Evolutionary conservation across 2,113 vertebrate genomes (phyloP).

Genomic region (Cichladusa arquata): DNA sequence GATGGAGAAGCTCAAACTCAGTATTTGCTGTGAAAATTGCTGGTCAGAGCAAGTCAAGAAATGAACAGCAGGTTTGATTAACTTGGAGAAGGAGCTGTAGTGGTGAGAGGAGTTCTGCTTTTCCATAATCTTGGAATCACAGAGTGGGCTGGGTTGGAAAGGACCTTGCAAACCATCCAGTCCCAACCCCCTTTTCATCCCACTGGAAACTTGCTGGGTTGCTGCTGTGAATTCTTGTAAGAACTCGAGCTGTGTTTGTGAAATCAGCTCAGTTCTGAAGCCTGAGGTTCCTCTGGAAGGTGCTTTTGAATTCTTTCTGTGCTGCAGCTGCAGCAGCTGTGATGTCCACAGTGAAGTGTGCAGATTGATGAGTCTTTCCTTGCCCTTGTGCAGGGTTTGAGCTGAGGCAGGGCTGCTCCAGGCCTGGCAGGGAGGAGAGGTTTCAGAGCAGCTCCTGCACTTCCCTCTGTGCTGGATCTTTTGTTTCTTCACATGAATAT

Average conservation of each 20-base stretch:
- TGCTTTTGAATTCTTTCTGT: background rate
- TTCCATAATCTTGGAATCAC: background rate
- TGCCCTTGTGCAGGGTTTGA: background rate
- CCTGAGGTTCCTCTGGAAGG: background rate
- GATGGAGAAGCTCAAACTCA: background rate
- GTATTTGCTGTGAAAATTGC: background rate
- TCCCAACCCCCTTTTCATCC: background rate
- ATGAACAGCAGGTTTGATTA: background rate
- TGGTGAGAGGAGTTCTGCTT: background rate
- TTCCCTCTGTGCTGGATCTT: background rate
- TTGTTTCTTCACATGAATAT: background rate
- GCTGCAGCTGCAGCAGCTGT: background rate
- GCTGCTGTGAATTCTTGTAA: background rate
- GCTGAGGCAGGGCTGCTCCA: background rate
- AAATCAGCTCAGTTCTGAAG: background rate
- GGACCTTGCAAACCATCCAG: background rate
- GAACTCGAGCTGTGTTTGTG: background rate
- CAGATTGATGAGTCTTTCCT: background rate
- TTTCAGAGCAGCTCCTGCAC: background rate
- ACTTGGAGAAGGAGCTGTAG: background rate
- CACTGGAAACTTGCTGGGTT: background rate
- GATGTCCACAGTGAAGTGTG: background rate
- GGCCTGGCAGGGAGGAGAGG: background rate
- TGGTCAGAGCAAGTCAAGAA: background rate
- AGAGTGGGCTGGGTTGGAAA: background rate